Evolutionary conservation across 2,113 vertebrate genomes (phyloP).

Genomic region (Loxodonta africana): DNA sequence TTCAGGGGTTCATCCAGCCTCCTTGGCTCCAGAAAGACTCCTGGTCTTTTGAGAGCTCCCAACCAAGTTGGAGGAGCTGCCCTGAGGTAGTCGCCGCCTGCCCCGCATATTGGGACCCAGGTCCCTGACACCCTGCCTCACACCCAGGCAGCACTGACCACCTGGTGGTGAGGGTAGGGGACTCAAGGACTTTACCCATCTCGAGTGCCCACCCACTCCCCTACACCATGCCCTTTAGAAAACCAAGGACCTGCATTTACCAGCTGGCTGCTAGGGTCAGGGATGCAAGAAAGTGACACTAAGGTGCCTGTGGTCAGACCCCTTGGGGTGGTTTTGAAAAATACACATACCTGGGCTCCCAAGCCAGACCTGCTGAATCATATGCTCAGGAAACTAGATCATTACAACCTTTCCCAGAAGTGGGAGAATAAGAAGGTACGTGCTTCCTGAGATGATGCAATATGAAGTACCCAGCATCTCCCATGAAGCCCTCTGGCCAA

Average conservation of each 20-base stretch:
- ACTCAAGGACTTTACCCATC: not conserved
- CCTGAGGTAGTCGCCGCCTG: not conserved
- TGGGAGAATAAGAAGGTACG: accelerated
- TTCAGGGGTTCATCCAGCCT: not conserved
- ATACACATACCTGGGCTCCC: constrained; percentile 27
- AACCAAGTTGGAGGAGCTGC: not conserved
- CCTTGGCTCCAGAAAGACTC: not conserved
- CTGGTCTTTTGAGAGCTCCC: not conserved
- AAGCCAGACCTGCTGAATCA: constrained; percentile 29
- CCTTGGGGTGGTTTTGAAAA: constrained; percentile 24
- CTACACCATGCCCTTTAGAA: not conserved
- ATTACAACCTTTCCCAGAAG: constrained; percentile 10
- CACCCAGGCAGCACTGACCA: not conserved
- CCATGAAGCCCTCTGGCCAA: not conserved
- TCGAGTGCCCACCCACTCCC: not conserved
- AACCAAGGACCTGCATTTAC: not conserved
- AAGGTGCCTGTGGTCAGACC: not conserved
- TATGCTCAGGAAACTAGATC: constrained; percentile 22
- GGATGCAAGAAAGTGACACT: not conserved
- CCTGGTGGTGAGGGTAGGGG: not conserved
- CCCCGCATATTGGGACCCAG: not conserved
- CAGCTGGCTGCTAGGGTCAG: not conserved
- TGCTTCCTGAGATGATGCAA: not conserved
- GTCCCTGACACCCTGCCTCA: not conserved
- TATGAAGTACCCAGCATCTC: not conserved